Percentiles rank a stretch among this genome's conserved stretches.
phyloP scores from a whole-genome alignment of 2,113 vertebrate genomes.

The zebrafish (Danio rerio) region GRCz12tu NC_133199.1:39910001-39910500 shows the following conservation, averaged over 20 bases:
- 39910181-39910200: neutral
- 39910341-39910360: too few relatives aligned
- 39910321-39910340: neutral
- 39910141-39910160: neutral
- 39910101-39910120: constrained; percentile 79
- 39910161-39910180: neutral
- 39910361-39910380: too few relatives aligned
- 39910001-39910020: neutral
- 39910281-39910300: constrained; percentile 88
- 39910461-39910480: too few relatives aligned
- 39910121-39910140: too few relatives aligned
- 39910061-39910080: constrained; percentile 97
- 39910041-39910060: constrained; percentile 87
- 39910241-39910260: constrained; percentile 92
- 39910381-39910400: too few relatives aligned
- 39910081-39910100: constrained; percentile 94
- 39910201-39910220: neutral
- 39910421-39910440: too few relatives aligned
- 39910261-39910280: constrained; percentile 97
- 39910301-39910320: constrained; percentile 60
- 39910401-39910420: too few relatives aligned
- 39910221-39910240: constrained; percentile 93
- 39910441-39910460: too few relatives aligned
- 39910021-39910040: too few relatives aligned
- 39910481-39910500: too few relatives aligned